Evolutionary conservation across 1,140 invertebrate species (phyloP).

Genomic region (Ganaspis sp.): DNA sequence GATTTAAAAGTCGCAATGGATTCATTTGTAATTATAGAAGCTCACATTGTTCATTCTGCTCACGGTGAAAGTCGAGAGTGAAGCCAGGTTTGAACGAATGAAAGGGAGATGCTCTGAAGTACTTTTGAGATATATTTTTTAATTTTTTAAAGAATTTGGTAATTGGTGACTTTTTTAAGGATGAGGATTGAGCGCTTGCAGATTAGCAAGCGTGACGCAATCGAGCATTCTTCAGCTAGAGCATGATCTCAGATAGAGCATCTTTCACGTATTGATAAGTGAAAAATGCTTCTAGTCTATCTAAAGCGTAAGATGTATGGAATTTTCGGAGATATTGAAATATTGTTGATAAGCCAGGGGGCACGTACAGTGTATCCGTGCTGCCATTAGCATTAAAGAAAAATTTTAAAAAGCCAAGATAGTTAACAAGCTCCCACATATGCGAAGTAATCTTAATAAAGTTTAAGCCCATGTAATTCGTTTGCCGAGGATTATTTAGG

Average conservation of each 20-base stretch:
- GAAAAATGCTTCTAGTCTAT: constrained; percentile 11
- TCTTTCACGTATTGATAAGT: constrained; percentile 17
- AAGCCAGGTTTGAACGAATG: constrained; percentile 6
- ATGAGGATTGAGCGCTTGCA: constrained; percentile 8
- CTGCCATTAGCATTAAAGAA: constrained; percentile 67
- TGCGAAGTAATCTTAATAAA: constrained; percentile 52
- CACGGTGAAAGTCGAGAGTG: neutral
- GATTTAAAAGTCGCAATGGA: neutral
- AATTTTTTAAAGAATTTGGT: constrained; percentile 23
- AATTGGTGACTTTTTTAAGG: neutral
- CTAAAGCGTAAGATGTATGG: neutral
- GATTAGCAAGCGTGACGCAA: constrained; percentile 1
- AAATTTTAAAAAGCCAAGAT: constrained; percentile 58
- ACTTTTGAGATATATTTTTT: constrained; percentile 17
- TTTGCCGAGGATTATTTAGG: constrained; percentile 67
- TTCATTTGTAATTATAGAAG: constrained; percentile 8
- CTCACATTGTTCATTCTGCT: neutral
- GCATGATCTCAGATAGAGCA: constrained; percentile 28
- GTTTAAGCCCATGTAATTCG: constrained; percentile 51
- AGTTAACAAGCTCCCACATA: constrained; percentile 53
- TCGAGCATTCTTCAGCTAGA: constrained; percentile 28
- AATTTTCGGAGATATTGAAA: neutral
- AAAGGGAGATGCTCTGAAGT: constrained; percentile 1
- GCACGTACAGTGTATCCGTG: constrained; percentile 63
- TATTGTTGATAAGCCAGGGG: constrained; percentile 25